Evolutionary conservation across 2,888 invertebrate genomes (phyloP).

Genomic region (Eledona agricola): DNA sequence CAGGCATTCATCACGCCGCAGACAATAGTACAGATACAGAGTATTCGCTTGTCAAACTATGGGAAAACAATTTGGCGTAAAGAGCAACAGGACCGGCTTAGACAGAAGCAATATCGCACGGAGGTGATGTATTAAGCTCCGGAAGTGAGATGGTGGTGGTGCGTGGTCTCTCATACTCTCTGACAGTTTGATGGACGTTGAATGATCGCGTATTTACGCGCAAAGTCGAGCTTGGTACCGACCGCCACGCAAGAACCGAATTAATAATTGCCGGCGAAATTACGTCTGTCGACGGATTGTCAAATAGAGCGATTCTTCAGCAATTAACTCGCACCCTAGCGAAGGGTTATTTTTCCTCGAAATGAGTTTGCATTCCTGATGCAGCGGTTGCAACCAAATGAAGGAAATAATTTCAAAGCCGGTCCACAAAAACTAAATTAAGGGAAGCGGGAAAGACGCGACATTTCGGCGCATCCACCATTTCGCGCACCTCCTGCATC

Average conservation of each 20-base stretch:
- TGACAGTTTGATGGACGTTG: slow-evolving; percentile 57
- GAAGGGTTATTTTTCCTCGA: slow-evolving; percentile 19
- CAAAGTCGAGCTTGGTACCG: slow-evolving; percentile 44
- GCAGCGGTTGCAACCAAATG: slow-evolving; percentile 22
- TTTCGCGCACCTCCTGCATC: background rate
- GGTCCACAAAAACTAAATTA: slow-evolving; percentile 19
- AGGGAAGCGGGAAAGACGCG: background rate
- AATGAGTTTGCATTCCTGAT: slow-evolving; percentile 26
- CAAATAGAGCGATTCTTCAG: slow-evolving; percentile 27
- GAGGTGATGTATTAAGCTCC: slow-evolving; percentile 43
- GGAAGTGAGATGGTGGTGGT: slow-evolving; percentile 45
- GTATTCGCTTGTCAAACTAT: slow-evolving; percentile 36
- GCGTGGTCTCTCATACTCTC: slow-evolving; percentile 50
- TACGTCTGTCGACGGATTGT: slow-evolving; percentile 29
- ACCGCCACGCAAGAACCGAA: slow-evolving; percentile 34
- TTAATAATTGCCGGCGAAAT: slow-evolving; percentile 35
- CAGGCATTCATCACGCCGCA: slow-evolving; percentile 29
- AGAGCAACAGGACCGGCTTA: slow-evolving; percentile 19
- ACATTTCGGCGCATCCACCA: background rate
- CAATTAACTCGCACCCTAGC: slow-evolving; percentile 25
- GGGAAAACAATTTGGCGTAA: slow-evolving; percentile 37
- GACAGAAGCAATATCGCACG: slow-evolving; percentile 37
- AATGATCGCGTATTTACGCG: slow-evolving; percentile 58
- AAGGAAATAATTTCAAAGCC: slow-evolving; percentile 22
- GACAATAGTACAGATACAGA: slow-evolving; percentile 30